Evolutionary conservation across 2,797 vertebrate genomes (phyloP), one percentile per base, ranked within the genome.

Genomic region (Sparus aurata): DNA sequence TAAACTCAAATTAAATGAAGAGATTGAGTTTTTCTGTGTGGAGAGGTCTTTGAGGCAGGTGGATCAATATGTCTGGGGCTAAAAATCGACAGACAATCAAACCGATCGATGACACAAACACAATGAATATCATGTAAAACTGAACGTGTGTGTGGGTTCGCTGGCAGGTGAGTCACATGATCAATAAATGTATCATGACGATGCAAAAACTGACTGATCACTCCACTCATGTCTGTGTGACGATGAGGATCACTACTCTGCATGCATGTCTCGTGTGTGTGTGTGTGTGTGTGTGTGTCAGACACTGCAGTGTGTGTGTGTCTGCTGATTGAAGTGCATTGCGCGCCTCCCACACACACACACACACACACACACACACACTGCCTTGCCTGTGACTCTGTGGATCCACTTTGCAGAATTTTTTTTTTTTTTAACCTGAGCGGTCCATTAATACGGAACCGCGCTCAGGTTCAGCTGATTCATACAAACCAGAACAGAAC

Each of bases 241-340:
- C 45, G 63, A 60, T 53, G 23, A 52, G 10, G 18, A 72, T 74
- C 11, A 52, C 62, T 57, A 64, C 61, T 46, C 23, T 47, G 22
- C 20, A 30, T 73, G 63, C 18, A 30, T 30, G 25, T 30, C 25
- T 57, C 27, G 25, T 47, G 70, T 75, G 77, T 67, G 78, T 73
- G 72, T 66, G 72, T 58, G 72, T 70, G 72, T 58, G 72, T 70
- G 73, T 66, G 57, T 62, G 58, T 63, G 66, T 49, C 27, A 70
- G 38, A 83, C 79, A 83, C 85, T 75, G 89, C 87, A 87, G 85
- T 66, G 58, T 62, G 58, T 76, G 74, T 84, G 77, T 77, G 79
- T 75, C 18, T 72, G 75, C 75, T 80, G 74, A 75, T 88, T 70
- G 79, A 73, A 80, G 82, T 80, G 82, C 82, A 69, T 61, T 69